Evolutionary conservation across 53 echinoderm and acorn worm genomes (phyloP).

Genomic region (Zoroaster sp.): DNA sequence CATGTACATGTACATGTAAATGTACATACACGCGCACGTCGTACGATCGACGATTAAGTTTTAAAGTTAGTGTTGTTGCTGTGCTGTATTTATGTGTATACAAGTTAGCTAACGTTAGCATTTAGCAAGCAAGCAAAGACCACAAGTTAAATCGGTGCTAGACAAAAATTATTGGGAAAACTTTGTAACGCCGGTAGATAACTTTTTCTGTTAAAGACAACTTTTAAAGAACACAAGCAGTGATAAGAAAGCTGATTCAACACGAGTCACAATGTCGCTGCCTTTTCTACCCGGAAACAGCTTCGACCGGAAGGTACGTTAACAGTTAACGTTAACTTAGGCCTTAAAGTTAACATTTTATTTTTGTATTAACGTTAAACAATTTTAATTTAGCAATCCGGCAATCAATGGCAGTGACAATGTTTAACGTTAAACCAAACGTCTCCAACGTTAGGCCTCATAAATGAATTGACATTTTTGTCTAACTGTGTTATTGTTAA

Average conservation of each 20-base stretch:
- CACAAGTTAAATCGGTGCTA: not conserved
- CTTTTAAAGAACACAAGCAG: not conserved
- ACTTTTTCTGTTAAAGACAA: not conserved
- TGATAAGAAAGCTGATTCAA: not conserved
- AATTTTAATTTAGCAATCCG: not conserved
- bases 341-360: not conserved
- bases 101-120: too few relatives aligned
- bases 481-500: too few relatives aligned
- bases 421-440: too few relatives aligned
- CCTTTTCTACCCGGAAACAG: conserved; percentile 93
- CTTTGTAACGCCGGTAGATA: not conserved
- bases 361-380: too few relatives aligned
- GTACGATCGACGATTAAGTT: too few relatives aligned
- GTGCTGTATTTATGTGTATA: too few relatives aligned
- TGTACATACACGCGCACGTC: not conserved
- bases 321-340: not conserved
- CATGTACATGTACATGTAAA: not conserved
- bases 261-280: conserved; percentile 88
- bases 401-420: too few relatives aligned
- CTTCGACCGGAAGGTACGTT: conserved; percentile 81
- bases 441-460: too few relatives aligned
- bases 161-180: not conserved
- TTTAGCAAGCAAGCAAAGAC: not conserved
- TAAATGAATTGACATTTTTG: too few relatives aligned
- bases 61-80: too few relatives aligned